Base-by-base conservation (phyloP, 2,797 vertebrate species). In the Mus minutoides region DNA sequence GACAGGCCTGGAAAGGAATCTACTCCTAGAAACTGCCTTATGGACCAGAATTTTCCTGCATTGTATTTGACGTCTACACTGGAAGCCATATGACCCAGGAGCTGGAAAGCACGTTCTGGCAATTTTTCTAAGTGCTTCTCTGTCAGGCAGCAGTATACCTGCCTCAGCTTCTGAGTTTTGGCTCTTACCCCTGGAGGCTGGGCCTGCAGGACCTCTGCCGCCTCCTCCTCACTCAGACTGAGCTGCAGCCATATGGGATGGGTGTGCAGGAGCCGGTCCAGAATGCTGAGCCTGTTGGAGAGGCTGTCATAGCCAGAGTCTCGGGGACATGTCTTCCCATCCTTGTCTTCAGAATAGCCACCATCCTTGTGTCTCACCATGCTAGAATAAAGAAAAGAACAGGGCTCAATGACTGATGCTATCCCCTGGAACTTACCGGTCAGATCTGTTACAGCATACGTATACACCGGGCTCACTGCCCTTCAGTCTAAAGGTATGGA, bases 191-290 rank as follows among this genome's bases (percentile, higher is more conserved):
- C 99, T 0, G 99, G 98, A 7, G 99, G 99, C 95, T 99, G 99
- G n/a, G 98, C 92, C 97, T 99, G 98, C 37, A 99, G 98, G 73
- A 99, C 98, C 85, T 97, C 97, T 1, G 95, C 29, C 0, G 99
- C 99, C 96, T 99, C 99, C 31, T 99, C 98, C 75, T 99, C 99
- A 13, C 97, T 99, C 96, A 99, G 97, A 4, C 98, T 97, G 88
- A 99, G 99, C 97, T 99, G 99, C 78, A 99, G 98, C 99, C 99
- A 99, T 86, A 99, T 98, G 0, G 99, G 98, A 96, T 99, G 99
- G 13, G 99, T 99, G 83, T 99, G 99, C 16, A 99, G 99, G 83
- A 99, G 99, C 88, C 99, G 98, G 98, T 99, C 99, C 98, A 99
- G 94, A 92, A 99, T 99, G 90, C 99, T 99, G 97, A 99, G 99